Base-by-base conservation (phyloP, 2,113 vertebrate species). In the Syngnathus scovelli region DNA sequence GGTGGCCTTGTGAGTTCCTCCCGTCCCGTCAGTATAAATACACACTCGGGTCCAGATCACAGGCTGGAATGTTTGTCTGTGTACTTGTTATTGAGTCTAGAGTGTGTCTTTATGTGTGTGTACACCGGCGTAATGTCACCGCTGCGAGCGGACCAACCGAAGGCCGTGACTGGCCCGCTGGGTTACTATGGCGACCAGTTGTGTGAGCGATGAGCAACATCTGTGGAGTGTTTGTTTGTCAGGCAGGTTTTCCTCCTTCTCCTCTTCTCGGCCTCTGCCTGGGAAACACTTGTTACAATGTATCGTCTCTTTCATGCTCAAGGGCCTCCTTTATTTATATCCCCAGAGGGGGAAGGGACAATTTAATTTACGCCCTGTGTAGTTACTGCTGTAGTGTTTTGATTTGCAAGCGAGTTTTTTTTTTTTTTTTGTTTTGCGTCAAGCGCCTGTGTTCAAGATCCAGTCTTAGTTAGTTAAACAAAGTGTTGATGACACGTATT, bases 101-200 rank as follows among this genome's bases (percentile, higher is more conserved):
- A 38, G 52, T 69, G 56, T 66, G 48, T 68, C 77, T 68, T 19
- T 54, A 19, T 48, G 70, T 68, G 52, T 73, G 78, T 70, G 51
- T 54, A 27, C 39, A 43, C 79, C 61, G 75, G 78, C 15, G 43
- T 76, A 71, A 78, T 54, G 72, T 77, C 15, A 55, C 79, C 83
- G 71, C 55, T 13, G 11, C 71, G 83, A 76, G 72, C 82, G 78
- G 76, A 61, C 62, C 15, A 83, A 74, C 83, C 59, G 41, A 66
- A 81, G 83, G 80, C 85, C 84, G 83, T 87, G 86, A 85, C 78
- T 83, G 83, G 80, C 79, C 80, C 36, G 82, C 61, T 51, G 77
- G 68, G 86, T 89, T 88, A 78, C 87, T 68, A 88, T 85, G 81
- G 86, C 71, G 78, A 88, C 86, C 83, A 76, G 76, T 74, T 70